Conservation (phyloP, 2,113 vertebrate genomes). For the Spilogale gracilis region DNA sequence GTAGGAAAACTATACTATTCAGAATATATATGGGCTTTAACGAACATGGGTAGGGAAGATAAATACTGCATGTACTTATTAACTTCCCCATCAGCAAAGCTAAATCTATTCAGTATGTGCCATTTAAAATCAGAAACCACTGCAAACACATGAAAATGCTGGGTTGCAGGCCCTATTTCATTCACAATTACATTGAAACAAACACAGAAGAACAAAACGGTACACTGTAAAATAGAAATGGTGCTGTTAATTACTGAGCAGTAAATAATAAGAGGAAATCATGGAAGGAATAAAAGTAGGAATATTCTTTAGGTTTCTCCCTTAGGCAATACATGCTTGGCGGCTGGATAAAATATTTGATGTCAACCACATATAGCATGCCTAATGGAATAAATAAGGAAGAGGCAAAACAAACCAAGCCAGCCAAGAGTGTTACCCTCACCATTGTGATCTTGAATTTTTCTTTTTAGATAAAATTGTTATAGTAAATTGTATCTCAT, state of each 20-base stretch:
- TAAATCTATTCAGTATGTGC: slow-evolving; percentile 36
- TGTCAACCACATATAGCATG: not conserved
- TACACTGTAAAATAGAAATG: not conserved
- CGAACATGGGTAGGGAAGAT: not conserved
- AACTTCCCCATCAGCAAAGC: slow-evolving; percentile 44
- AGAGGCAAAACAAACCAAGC: not conserved
- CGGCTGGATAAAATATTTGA: not conserved
- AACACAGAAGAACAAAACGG: not conserved
- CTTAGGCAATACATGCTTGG: not conserved
- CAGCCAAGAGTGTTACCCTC: not conserved
- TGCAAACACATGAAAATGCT: not conserved
- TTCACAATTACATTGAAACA: slow-evolving; percentile 59
- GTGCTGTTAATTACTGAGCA: slow-evolving; percentile 29
- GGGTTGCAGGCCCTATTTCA: not conserved
- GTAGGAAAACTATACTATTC: not conserved
- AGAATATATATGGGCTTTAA: not conserved
- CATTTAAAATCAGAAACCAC: slow-evolving; percentile 54
- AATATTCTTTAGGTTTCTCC: not conserved
- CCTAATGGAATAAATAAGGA: not conserved
- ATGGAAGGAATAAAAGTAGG: not conserved
- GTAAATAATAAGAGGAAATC: not conserved
- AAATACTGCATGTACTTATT: not conserved
- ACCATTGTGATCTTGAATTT: not conserved
- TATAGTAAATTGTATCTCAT: not conserved
- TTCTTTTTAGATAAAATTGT: not conserved